A percentile compares a stretch with the other conserved stretches of the same genome.
phyloP scores from a whole-genome alignment of 2,113 vertebrate genomes.

The Sapajus apella region DNA sequence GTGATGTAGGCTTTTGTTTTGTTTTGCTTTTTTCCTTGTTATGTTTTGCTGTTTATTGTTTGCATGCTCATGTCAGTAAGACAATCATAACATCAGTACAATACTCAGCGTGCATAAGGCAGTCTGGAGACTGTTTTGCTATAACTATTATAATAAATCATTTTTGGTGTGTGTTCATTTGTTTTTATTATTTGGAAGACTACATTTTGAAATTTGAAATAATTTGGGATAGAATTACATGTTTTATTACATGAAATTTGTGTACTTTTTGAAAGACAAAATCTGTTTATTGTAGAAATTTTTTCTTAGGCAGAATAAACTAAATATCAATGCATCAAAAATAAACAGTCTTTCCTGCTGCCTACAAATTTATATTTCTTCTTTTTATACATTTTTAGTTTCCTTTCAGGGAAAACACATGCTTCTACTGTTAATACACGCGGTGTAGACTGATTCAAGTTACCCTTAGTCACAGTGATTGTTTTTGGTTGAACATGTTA shows the following conservation, averaged over 20 bases:
- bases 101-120: neutral
- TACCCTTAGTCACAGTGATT: too few relatives aligned
- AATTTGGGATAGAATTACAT: neutral
- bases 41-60: neutral
- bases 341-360: neutral
- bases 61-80: neutral
- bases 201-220: neutral
- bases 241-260: neutral
- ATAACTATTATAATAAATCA: neutral
- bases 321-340: neutral
- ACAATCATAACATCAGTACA: neutral
- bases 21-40: neutral
- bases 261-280: neutral
- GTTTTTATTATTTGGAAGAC: neutral
- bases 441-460: fast-evolving
- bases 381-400: neutral
- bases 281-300: neutral
- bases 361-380: neutral
- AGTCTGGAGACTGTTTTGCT: neutral
- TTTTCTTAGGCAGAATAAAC: neutral
- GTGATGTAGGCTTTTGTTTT: neutral
- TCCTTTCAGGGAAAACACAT: neutral
- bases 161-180: neutral
- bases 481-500: neutral
- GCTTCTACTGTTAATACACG: neutral